phyloP scores from a whole-genome alignment of 2,888 invertebrate species.

The Copidosoma aretas region DNA sequence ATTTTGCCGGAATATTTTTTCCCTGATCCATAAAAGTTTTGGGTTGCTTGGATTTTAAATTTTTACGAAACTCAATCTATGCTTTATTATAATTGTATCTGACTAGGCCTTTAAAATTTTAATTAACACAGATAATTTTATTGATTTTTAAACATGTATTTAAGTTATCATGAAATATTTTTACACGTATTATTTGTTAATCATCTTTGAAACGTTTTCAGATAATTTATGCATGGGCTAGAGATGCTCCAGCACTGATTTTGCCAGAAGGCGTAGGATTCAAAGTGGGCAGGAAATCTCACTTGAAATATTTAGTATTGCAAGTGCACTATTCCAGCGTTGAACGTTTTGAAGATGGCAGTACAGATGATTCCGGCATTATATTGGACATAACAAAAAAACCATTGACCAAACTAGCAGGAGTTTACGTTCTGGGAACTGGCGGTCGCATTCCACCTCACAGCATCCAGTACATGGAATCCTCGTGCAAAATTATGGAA shows the following conservation, averaged over 20 bases:
- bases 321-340: slow-evolving; percentile 88
- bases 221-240: slow-evolving; percentile 95
- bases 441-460: slow-evolving; percentile 79
- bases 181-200: no score
- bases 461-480: slow-evolving; percentile 84
- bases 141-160: no score
- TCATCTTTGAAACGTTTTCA: no score
- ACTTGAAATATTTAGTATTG: slow-evolving; percentile 87
- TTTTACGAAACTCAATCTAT: no score
- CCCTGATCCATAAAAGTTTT: no score
- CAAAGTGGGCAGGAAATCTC: slow-evolving; percentile 83
- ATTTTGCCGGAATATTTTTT: no score
- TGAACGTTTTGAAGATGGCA: slow-evolving; percentile 72
- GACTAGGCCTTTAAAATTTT: no score
- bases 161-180: no score
- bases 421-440: slow-evolving; percentile 89
- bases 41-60: no score
- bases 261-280: slow-evolving; percentile 91
- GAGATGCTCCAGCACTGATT: slow-evolving; percentile 82
- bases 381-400: slow-evolving; percentile 78
- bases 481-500: slow-evolving; percentile 82
- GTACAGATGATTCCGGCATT: slow-evolving; percentile 85
- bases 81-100: no score
- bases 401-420: slow-evolving; percentile 85
- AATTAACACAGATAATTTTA: no score